phyloP scores from a whole-genome alignment of 2,888 invertebrate genomes.

The Ecliptopera silaceata region DNA sequence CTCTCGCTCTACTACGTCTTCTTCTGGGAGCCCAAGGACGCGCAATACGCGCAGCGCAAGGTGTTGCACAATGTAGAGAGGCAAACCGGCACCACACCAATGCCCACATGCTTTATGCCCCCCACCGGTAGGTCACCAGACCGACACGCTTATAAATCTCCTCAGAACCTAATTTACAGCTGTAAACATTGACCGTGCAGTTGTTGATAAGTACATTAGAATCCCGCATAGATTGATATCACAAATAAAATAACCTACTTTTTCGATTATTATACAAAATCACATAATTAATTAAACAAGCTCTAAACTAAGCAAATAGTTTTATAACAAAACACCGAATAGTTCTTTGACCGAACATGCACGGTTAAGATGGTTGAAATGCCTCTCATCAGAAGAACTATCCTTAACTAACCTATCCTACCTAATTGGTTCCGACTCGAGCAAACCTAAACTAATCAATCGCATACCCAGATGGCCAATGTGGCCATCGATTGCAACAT shows the following conservation, averaged over 20 bases:
- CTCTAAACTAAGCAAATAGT: neutral
- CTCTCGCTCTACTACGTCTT: conserved; percentile 97
- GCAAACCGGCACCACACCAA: conserved; percentile 79
- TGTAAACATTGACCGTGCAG: conserved; percentile 35
- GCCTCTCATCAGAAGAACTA: no score
- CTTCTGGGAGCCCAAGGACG: conserved; percentile 93
- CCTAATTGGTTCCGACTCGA: no score
- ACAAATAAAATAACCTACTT: conserved; percentile 1
- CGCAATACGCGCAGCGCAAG: conserved; percentile 79
- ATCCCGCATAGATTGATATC: conserved; percentile 23
- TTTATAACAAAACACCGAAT: no score
- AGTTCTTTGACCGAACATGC: no score
- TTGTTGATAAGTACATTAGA: conserved; percentile 32
- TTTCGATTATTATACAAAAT: neutral
- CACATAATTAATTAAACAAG: conserved; percentile 4
- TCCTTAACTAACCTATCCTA: no score
- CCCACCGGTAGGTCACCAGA: conserved; percentile 79
- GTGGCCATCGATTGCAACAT: no score
- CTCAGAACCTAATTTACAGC: conserved; percentile 34
- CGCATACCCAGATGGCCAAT: no score
- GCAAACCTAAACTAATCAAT: no score
- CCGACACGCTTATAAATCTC: conserved; percentile 61
- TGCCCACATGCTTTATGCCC: conserved; percentile 82
- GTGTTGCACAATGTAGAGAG: conserved; percentile 78
- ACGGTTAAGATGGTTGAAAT: no score